A percentile compares a stretch with the other conserved stretches of the same genome.
These are phyloP conservation scores for Macaria liturata DNA, from an alignment of 2,888 invertebrate species.

Conservation along the genomic window DNA sequence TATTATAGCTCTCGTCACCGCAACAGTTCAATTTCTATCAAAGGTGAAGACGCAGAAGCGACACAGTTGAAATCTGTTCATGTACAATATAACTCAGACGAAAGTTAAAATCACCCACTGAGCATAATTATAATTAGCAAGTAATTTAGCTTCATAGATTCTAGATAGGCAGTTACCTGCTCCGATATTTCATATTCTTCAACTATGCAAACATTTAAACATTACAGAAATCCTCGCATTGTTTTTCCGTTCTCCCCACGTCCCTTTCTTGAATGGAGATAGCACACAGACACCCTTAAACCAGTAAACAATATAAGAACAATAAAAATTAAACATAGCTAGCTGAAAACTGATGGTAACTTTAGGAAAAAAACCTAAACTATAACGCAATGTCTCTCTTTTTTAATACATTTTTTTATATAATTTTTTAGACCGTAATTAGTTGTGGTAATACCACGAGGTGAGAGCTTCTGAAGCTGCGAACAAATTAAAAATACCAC, in stretches of 20 bases:
- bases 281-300: slow-evolving; percentile 67
- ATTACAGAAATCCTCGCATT: no score
- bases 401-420: slow-evolving; percentile 44
- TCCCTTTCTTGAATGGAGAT: not conserved
- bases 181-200: no score
- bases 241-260: no score
- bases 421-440: slow-evolving; percentile 56
- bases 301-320: slow-evolving; percentile 59
- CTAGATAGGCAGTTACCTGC: no score
- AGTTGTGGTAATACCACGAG: slow-evolving; percentile 21
- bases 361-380: slow-evolving; percentile 71
- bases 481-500: slow-evolving; percentile 9
- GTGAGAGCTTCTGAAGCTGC: slow-evolving; percentile 17
- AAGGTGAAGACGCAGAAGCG: no score
- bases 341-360: slow-evolving; percentile 82
- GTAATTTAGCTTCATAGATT: no score
- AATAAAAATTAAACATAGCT: slow-evolving; percentile 65
- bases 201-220: no score
- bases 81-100: no score
- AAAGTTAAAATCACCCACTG: no score
- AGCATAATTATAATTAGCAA: no score
- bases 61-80: no score
- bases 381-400: slow-evolving; percentile 73
- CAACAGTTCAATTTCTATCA: not conserved
- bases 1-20: not conserved